Evolutionary conservation across 2,797 vertebrate genomes (phyloP).

Genomic region (Sebastiscus albofasciatus): DNA sequence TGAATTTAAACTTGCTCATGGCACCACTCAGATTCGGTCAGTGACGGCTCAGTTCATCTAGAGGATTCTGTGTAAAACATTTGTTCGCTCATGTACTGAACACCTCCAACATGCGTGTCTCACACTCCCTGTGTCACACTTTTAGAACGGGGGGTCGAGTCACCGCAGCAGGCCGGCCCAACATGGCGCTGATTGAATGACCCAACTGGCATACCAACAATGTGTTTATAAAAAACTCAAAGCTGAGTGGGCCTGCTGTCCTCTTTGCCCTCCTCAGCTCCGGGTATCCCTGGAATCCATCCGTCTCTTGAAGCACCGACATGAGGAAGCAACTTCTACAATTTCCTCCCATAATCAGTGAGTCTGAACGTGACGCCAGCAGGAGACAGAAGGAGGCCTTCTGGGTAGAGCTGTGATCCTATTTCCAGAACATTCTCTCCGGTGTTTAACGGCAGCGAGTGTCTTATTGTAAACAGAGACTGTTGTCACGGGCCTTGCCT

Average conservation of each 20-base stretch:
- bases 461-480: conserved; percentile 71
- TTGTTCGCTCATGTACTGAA: neutral
- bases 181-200: conserved; percentile 73
- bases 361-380: neutral
- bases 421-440: conserved; percentile 71
- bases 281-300: conserved; percentile 61
- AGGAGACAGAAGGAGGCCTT: neutral
- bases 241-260: conserved; percentile 17
- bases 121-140: conserved; percentile 33
- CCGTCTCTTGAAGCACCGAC: neutral
- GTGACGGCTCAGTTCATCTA: neutral
- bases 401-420: conserved; percentile 3
- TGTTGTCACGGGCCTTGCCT: conserved; percentile 76
- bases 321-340: conserved; percentile 33
- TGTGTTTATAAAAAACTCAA: conserved; percentile 75
- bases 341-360: conserved; percentile 2
- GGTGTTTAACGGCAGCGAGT: conserved; percentile 26
- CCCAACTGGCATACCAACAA: conserved; percentile 79
- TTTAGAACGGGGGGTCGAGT: conserved; percentile 68
- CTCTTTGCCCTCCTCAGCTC: conserved; percentile 21
- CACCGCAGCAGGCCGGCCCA: conserved; percentile 41
- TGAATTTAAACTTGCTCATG: neutral
- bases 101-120: conserved; percentile 6
- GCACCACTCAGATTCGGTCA: too few relatives aligned
- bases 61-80: neutral